phyloP scores from a whole-genome alignment of 2,113 vertebrate species.

The Rostratula benghalensis region DNA sequence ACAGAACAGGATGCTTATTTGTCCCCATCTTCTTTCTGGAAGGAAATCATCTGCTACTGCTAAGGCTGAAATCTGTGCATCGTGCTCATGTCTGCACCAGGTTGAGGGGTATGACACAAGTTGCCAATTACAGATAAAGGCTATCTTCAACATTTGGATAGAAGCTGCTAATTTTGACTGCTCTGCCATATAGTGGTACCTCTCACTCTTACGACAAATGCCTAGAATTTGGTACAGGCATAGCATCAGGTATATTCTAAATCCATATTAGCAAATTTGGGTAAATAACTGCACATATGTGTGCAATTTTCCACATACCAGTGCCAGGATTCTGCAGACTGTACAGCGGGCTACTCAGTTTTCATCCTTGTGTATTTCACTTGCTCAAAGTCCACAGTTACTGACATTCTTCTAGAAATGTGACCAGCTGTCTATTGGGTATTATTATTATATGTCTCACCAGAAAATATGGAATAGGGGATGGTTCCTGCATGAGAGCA shows the following conservation, averaged over 20 bases:
- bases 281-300: slow-evolving; percentile 2
- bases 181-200: neutral
- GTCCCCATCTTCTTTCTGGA: slow-evolving; percentile 12
- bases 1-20: slow-evolving; percentile 35
- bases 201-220: neutral
- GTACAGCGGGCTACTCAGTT: neutral
- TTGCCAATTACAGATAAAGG: slow-evolving; percentile 9
- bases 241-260: neutral
- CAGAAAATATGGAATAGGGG: neutral
- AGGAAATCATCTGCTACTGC: slow-evolving; percentile 13
- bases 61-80: neutral
- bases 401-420: slow-evolving; percentile 1
- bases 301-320: slow-evolving; percentile 11
- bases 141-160: neutral
- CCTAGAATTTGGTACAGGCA: neutral
- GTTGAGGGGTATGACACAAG: neutral
- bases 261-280: neutral
- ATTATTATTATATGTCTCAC: neutral
- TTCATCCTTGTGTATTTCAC: neutral
- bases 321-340: slow-evolving; percentile 1
- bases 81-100: neutral
- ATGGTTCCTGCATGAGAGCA: neutral
- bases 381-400: neutral
- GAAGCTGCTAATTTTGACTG: neutral
- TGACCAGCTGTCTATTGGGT: neutral